Conservation (phyloP, 2,113 vertebrate genomes). For the Aphyosemion australe region DNA sequence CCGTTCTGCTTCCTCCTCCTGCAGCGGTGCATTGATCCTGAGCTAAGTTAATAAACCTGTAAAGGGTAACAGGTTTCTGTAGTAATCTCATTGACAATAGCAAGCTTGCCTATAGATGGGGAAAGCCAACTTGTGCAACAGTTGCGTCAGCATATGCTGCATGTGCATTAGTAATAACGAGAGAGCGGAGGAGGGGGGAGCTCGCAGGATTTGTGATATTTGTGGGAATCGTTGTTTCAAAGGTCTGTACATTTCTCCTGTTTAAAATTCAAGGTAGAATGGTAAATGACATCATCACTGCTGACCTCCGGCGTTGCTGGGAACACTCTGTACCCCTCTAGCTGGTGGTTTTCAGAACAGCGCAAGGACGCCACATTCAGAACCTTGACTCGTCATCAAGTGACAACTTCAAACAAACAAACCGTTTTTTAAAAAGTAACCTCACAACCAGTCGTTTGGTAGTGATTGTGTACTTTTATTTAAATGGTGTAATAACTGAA, state of each 20-base stretch:
- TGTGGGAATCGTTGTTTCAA: background rate
- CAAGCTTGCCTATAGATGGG: background rate
- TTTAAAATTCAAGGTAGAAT: background rate
- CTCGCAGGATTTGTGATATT: background rate
- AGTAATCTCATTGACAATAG: constrained; percentile 21
- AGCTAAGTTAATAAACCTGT: constrained; percentile 35
- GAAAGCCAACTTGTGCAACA: constrained; percentile 4
- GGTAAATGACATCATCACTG: background rate
- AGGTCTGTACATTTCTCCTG: constrained; percentile 4
- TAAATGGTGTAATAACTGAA: no score
- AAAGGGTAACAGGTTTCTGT: constrained; percentile 9
- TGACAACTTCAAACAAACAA: background rate
- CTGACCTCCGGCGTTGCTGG: background rate
- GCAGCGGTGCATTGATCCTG: constrained; percentile 23
- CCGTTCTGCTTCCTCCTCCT: constrained; percentile 1
- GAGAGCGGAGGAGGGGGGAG: background rate
- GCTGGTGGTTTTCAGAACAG: constrained; percentile 5
- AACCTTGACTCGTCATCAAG: constrained; percentile 24
- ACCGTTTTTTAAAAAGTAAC: no score
- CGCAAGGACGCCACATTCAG: constrained; percentile 26
- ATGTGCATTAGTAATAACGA: background rate
- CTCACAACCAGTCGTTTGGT: no score
- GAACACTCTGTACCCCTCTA: constrained; percentile 5
- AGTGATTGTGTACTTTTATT: no score
- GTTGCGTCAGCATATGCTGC: background rate